These are phyloP conservation scores for Oenanthe oenanthe DNA, from an alignment of 2,113 vertebrate genomes.

Conservation along the genomic window DNA sequence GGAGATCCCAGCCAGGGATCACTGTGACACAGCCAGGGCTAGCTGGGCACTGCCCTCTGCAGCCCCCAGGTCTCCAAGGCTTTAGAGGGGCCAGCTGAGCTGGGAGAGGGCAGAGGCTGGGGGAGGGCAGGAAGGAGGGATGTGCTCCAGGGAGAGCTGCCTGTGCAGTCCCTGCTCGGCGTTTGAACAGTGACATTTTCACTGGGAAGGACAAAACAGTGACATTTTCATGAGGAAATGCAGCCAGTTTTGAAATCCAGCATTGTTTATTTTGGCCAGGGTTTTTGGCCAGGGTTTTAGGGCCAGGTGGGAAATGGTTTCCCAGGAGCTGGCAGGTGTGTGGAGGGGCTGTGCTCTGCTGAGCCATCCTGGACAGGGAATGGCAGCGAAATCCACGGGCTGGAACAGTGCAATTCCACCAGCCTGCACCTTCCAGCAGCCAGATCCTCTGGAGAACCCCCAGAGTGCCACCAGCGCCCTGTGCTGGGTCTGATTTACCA, in stretches of 20 bases:
- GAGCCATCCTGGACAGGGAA: fast-evolving
- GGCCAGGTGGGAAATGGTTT: not conserved
- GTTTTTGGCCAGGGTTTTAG: not conserved
- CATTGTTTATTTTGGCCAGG: not conserved
- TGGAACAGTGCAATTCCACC: fast-evolving
- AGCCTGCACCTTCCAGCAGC: fast-evolving
- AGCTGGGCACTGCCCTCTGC: not conserved
- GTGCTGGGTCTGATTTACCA: not conserved
- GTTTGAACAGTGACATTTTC: not conserved
- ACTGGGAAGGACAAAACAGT: not conserved
- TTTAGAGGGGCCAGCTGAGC: not conserved
- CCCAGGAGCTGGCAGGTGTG: not conserved
- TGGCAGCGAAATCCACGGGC: fast-evolving
- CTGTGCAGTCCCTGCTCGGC: not conserved
- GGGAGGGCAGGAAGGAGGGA: not conserved
- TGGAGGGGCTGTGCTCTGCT: not conserved
- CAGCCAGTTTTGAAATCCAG: not conserved
- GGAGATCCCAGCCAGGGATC: not conserved
- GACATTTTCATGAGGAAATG: not conserved
- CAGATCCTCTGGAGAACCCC: not conserved
- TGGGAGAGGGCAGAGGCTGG: not conserved
- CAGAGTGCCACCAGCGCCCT: not conserved
- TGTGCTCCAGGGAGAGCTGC: not conserved
- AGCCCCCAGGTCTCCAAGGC: not conserved
- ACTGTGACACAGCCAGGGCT: not conserved